Evolutionary conservation across 2,888 invertebrate species (phyloP).

Genomic region (Nomada ferruginata): DNA sequence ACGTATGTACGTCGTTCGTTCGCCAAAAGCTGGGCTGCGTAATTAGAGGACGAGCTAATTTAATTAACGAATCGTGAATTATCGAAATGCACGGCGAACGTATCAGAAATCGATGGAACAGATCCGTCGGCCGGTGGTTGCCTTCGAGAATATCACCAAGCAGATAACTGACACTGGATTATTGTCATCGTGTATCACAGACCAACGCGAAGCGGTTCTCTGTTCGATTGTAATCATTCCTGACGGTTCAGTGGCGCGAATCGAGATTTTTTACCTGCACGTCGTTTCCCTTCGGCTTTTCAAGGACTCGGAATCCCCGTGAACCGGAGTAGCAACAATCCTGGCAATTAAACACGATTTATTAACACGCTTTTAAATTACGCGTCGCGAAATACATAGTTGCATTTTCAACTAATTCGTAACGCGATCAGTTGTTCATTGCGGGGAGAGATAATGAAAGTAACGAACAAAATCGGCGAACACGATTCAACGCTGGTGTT

Average conservation of each 20-base stretch:
- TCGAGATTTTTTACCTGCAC: constrained; percentile 68
- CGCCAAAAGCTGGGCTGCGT: constrained; percentile 47
- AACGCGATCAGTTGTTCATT: not conserved
- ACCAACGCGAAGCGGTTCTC: not conserved
- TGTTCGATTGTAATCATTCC: constrained; percentile 44
- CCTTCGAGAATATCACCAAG: constrained; percentile 39
- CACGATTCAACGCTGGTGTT: not conserved
- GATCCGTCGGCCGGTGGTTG: not conserved
- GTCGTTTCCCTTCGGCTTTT: constrained; percentile 68
- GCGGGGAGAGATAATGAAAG: not conserved
- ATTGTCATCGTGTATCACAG: constrained; percentile 33
- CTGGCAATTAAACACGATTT: constrained; percentile 42
- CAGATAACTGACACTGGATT: constrained; percentile 52
- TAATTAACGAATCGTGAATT: constrained; percentile 48
- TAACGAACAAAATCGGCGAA: not conserved
- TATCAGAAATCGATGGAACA: constrained; percentile 41
- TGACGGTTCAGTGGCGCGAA: constrained; percentile 69
- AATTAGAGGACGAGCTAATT: constrained; percentile 43
- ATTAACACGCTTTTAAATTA: constrained; percentile 40
- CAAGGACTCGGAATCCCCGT: constrained; percentile 71
- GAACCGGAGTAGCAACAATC: constrained; percentile 15
- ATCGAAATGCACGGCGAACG: constrained; percentile 38
- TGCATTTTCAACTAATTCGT: constrained; percentile 10
- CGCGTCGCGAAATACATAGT: not conserved
- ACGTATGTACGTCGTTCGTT: no score